Conservation (phyloP, 2,113 vertebrate species). For the Crypturellus undulatus region DNA sequence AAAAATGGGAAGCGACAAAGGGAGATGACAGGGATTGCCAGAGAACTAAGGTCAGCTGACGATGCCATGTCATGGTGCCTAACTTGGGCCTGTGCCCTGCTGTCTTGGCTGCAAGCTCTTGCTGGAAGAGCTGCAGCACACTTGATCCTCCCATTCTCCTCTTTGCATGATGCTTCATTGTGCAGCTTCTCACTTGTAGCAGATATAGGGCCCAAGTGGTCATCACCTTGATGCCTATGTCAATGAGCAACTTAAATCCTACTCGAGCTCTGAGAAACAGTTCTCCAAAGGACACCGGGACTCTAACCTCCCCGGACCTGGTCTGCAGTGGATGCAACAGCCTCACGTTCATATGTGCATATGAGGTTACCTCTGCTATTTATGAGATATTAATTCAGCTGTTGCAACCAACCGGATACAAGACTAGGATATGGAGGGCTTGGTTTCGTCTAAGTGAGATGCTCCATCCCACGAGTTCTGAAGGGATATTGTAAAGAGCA, state of each 20-base stretch:
- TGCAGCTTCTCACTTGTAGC: rapidly evolving
- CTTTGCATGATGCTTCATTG: not conserved
- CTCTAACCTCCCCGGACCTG: not conserved
- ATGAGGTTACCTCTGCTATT: slow-evolving; percentile 2
- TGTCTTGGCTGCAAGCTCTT: not conserved
- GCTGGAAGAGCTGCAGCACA: not conserved
- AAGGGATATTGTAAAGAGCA: slow-evolving; percentile 38
- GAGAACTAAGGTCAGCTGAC: not conserved
- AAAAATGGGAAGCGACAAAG: not conserved
- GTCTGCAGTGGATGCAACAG: not conserved
- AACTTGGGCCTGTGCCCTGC: not conserved
- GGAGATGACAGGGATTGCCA: not conserved
- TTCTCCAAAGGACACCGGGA: not conserved
- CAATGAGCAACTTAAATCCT: not conserved
- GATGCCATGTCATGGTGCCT: rapidly evolving
- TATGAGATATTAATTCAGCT: not conserved
- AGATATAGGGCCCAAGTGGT: not conserved
- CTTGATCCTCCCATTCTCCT: not conserved
- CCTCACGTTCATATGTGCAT: rapidly evolving
- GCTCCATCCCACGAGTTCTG: not conserved
- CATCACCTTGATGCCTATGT: rapidly evolving
- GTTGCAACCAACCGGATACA: slow-evolving; percentile 40
- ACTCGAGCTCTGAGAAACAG: rapidly evolving
- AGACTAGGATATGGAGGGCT: not conserved
- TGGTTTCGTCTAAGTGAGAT: not conserved